These are phyloP conservation scores for Leptopilina drosophilae DNA, from an alignment of 2,888 invertebrate species.

Conservation along the genomic window DNA sequence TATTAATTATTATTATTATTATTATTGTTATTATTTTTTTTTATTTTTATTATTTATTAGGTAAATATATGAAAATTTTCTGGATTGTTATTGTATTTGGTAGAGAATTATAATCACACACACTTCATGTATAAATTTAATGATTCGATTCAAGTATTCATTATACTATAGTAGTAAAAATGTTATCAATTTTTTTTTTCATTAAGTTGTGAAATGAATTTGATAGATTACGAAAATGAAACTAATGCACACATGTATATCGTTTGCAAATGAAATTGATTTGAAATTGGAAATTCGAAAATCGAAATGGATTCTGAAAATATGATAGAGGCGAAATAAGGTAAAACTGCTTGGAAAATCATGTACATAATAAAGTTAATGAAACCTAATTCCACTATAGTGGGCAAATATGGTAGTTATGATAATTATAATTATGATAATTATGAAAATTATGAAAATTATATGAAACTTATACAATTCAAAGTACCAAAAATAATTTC, in stretches of 20 bases:
- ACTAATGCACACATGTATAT: not conserved
- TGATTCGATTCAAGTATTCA: too few relatives aligned
- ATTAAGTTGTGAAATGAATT: too few relatives aligned
- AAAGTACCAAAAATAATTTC: not conserved
- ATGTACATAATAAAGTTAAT: not conserved
- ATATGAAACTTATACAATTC: not conserved
- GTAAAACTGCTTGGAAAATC: not conserved
- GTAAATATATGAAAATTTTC: too few relatives aligned
- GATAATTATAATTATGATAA: conserved; percentile 1
- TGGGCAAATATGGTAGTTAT: not conserved
- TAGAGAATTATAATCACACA: too few relatives aligned
- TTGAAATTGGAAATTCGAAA: conserved; percentile 12
- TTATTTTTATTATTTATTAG: too few relatives aligned
- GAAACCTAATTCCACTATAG: not conserved
- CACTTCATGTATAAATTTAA: too few relatives aligned
- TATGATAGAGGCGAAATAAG: not conserved
- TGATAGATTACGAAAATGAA: not conserved
- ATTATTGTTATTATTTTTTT: too few relatives aligned
- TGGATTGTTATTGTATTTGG: too few relatives aligned
- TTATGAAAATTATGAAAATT: conserved; percentile 8
- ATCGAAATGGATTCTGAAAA: conserved; percentile 5
- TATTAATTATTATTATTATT: too few relatives aligned
- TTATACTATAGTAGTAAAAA: too few relatives aligned
- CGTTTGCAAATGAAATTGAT: not conserved
- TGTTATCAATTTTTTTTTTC: too few relatives aligned